Evolutionary conservation across 1,140 invertebrate genomes (phyloP).

Genomic region (Bombus consobrinus): DNA sequence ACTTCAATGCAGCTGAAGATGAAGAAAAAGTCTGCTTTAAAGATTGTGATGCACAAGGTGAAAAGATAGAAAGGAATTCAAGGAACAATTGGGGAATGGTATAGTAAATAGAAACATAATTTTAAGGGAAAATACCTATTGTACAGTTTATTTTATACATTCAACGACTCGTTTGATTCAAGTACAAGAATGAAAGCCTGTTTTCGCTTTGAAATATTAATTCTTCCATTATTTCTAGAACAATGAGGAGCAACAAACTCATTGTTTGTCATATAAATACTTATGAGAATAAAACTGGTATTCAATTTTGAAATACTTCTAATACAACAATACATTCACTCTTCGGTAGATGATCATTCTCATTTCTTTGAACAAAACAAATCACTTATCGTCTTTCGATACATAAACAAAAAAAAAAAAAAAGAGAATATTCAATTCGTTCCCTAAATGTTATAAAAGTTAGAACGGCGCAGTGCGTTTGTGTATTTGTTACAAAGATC

Average conservation of each 20-base stretch:
- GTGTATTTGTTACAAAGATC: not conserved
- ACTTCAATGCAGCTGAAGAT: not conserved
- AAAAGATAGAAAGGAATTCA: not conserved
- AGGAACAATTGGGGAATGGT: not conserved
- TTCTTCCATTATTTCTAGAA: slow-evolving; percentile 21
- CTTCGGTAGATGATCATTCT: not conserved
- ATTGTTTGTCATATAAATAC: slow-evolving; percentile 5
- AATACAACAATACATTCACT: not conserved
- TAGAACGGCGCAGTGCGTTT: not conserved
- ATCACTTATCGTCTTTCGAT: not conserved
- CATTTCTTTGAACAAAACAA: not conserved
- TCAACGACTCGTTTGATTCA: slow-evolving; percentile 49
- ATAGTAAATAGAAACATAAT: not conserved
- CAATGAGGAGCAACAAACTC: slow-evolving; percentile 13
- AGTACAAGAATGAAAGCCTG: slow-evolving; percentile 31
- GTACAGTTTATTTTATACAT: slow-evolving; percentile 67
- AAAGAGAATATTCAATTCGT: not conserved
- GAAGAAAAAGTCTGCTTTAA: not conserved
- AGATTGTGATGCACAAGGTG: not conserved
- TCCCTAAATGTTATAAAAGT: not conserved
- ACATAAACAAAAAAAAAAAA: not conserved
- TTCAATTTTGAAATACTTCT: slow-evolving; percentile 10
- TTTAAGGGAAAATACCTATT: slow-evolving; percentile 68
- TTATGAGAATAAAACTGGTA: not conserved
- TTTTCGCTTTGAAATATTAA: slow-evolving; percentile 15